Conservation (phyloP, 2,888 invertebrate genomes). For the Cordilura impudica region DNA sequence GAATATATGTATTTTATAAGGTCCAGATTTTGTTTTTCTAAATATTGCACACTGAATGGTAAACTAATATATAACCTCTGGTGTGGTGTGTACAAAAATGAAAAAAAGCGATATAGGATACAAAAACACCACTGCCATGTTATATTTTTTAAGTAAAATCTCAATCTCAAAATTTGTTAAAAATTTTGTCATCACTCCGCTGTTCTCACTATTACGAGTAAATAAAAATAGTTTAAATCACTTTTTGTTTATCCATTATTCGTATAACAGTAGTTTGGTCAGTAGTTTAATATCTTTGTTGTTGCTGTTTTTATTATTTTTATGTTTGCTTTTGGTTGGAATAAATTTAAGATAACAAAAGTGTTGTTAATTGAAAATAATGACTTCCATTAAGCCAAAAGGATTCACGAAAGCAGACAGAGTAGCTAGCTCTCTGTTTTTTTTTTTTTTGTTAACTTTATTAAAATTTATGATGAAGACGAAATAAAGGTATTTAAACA, state of each 20-base stretch:
- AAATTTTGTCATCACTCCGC: no score
- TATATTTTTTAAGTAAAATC: no score
- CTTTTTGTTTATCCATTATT: background rate
- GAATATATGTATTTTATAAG: no score
- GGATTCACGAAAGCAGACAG: slow-evolving; percentile 32
- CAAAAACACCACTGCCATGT: no score
- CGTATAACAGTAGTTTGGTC: slow-evolving; percentile 17
- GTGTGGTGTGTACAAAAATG: no score
- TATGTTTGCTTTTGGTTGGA: background rate
- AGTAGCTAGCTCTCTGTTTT: background rate
- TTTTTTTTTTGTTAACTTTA: slow-evolving; percentile 11
- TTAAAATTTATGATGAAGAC: slow-evolving; percentile 47
- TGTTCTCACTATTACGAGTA: no score
- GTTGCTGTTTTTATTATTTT: background rate
- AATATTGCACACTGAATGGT: no score
- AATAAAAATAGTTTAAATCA: no score
- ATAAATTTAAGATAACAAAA: slow-evolving; percentile 43
- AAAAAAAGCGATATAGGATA: no score
- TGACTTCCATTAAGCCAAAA: slow-evolving; percentile 55
- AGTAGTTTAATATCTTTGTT: slow-evolving; percentile 21
- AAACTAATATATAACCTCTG: no score
- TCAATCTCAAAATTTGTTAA: no score
- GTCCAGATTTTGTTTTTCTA: no score
- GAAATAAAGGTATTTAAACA: background rate
- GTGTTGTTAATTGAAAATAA: slow-evolving; percentile 62